These are phyloP conservation scores for Calvadosia cruxmelitensis DNA, from an alignment of 30 jellyfish, hydroid and myxozoan genomes.

Conservation along the genomic window DNA sequence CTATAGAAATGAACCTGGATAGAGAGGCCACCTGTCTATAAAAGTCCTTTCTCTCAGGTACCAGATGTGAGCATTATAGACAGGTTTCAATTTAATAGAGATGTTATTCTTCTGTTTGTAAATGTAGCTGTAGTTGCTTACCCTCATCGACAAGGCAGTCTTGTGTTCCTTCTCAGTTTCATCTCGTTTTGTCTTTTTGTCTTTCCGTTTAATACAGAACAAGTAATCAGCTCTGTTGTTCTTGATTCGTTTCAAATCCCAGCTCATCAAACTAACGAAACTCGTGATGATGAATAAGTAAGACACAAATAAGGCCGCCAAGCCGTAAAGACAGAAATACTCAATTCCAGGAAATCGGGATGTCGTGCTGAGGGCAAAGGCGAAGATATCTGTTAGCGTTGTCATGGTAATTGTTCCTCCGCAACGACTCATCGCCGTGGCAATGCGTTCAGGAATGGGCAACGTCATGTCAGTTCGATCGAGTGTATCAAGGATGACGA, in stretches of 20 bases:
- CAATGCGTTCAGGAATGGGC: conserved; percentile 21
- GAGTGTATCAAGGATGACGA: conserved; percentile 41
- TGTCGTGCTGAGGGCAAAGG: conserved; percentile 45
- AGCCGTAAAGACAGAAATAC: conserved; percentile 47
- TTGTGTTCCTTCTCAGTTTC: too few relatives aligned
- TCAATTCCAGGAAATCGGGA: conserved; percentile 51
- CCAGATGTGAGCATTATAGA: too few relatives aligned
- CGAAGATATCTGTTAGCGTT: conserved; percentile 56
- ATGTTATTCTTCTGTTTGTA: too few relatives aligned
- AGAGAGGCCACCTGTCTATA: too few relatives aligned
- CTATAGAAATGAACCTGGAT: too few relatives aligned
- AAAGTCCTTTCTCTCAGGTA: too few relatives aligned
- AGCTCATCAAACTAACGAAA: conserved; percentile 40
- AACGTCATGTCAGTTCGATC: conserved; percentile 21
- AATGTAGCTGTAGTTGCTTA: too few relatives aligned
- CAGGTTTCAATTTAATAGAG: too few relatives aligned
- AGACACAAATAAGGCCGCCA: conserved; percentile 29
- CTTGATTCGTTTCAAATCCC: conserved; percentile 34
- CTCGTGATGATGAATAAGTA: conserved; percentile 31
- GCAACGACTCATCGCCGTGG: conserved; percentile 21
- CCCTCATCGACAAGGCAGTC: too few relatives aligned
- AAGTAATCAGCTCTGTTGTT: conserved; percentile 27
- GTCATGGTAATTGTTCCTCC: conserved; percentile 78
- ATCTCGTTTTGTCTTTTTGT: too few relatives aligned
- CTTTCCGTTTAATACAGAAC: conserved; percentile 12